These are phyloP conservation scores for Antennarius maculatus DNA, from an alignment of 2,797 vertebrate genomes.

Conservation along the genomic window DNA sequence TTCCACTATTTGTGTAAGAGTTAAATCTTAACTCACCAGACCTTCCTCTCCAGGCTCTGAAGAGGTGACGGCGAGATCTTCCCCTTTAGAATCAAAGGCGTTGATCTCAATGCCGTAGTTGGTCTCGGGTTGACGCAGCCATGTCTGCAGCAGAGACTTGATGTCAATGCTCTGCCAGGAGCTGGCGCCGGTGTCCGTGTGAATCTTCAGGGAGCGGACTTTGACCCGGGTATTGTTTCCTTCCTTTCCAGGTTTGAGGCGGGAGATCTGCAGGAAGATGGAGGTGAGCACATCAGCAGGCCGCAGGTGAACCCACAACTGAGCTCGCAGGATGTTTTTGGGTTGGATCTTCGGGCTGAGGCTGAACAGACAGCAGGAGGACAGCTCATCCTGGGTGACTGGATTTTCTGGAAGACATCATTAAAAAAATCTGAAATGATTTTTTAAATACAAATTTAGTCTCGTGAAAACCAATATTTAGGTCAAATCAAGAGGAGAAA, in stretches of 20 bases:
- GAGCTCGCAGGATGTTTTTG: conserved; percentile 93
- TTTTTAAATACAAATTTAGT: not conserved
- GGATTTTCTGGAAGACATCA: conserved; percentile 89
- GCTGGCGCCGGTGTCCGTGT: conserved; percentile 87
- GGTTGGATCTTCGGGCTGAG: conserved; percentile 95
- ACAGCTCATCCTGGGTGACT: conserved; percentile 85
- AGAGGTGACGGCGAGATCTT: conserved; percentile 92
- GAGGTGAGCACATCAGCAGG: conserved; percentile 88
- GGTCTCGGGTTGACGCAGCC: conserved; percentile 94
- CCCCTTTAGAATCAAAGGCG: conserved; percentile 89
- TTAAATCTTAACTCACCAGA: conserved; percentile 83
- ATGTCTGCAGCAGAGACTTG: conserved; percentile 94
- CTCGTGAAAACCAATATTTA: not conserved
- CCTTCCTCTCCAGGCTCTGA: conserved; percentile 92
- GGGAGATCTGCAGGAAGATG: conserved; percentile 95
- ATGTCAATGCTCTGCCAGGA: conserved; percentile 98
- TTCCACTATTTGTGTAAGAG: no score
- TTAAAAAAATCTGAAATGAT: not conserved
- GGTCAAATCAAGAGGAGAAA: no score
- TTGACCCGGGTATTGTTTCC: conserved; percentile 88
- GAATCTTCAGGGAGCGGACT: conserved; percentile 94
- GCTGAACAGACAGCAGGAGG: conserved; percentile 94
- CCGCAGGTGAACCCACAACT: conserved; percentile 96
- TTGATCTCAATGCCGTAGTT: conserved; percentile 98
- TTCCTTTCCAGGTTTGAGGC: conserved; percentile 89